Conservation (phyloP, 2,888 invertebrate species). For the Sphaeridia pumilis region DNA sequence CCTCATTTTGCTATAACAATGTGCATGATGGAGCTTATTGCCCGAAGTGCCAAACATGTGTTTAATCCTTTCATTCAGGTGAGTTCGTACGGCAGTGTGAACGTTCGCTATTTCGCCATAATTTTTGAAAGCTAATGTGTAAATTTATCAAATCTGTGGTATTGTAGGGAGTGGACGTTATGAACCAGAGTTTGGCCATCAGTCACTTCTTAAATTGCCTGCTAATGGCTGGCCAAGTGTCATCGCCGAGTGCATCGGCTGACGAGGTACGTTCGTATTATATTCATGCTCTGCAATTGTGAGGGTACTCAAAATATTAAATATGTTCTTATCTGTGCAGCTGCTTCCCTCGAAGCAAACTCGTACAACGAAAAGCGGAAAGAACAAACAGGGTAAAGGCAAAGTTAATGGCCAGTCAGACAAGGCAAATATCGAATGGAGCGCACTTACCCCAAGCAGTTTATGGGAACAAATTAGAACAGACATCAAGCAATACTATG, state of each 20-base stretch:
- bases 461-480: slow-evolving; percentile 79
- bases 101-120: not conserved
- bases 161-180: slow-evolving; percentile 68
- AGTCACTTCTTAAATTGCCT: slow-evolving; percentile 95
- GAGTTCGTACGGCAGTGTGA: too few species aligned
- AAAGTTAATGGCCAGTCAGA: slow-evolving; percentile 30
- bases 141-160: not conserved
- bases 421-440: slow-evolving; percentile 63
- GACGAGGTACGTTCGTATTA: slow-evolving; percentile 57
- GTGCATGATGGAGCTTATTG: slow-evolving; percentile 76
- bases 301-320: too few species aligned
- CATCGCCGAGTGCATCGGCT: slow-evolving; percentile 53
- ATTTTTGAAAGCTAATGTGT: not conserved
- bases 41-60: slow-evolving; percentile 84
- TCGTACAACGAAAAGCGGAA: slow-evolving; percentile 41
- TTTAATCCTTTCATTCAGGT: slow-evolving; percentile 83
- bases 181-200: slow-evolving; percentile 78
- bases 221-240: slow-evolving; percentile 61
- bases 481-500: slow-evolving; percentile 77
- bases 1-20: slow-evolving; percentile 71
- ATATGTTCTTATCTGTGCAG: too few species aligned
- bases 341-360: slow-evolving; percentile 23
- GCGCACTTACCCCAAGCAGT: slow-evolving; percentile 66
- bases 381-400: slow-evolving; percentile 45
- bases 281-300: too few species aligned